Percentiles rank a stretch among this genome's conserved stretches.
Evolutionary conservation across 1,140 invertebrate species (phyloP).

Genomic region (Aphelenchoides besseyi): DNA sequence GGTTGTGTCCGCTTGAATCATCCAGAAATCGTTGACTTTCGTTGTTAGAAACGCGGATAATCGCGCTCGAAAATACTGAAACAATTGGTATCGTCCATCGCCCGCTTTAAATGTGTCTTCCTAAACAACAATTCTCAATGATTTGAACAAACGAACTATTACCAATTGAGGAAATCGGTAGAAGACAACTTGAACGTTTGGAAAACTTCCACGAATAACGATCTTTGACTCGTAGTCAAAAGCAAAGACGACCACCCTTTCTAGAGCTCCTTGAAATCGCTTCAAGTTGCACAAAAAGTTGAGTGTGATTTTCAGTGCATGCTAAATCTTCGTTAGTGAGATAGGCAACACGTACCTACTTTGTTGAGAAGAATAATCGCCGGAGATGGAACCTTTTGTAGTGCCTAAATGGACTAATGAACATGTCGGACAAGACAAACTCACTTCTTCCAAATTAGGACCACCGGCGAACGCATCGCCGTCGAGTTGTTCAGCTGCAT

Average conservation of each 20-base stretch:
- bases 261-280: slow-evolving; percentile 31
- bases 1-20: slow-evolving; percentile 53
- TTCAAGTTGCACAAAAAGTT: slow-evolving; percentile 47
- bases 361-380: slow-evolving; percentile 41
- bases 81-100: slow-evolving; percentile 48
- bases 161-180: slow-evolving; percentile 33
- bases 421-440: not conserved
- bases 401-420: slow-evolving; percentile 21
- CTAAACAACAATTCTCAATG: slow-evolving; percentile 1
- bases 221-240: slow-evolving; percentile 40
- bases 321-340: slow-evolving; percentile 27
- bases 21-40: slow-evolving; percentile 31
- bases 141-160: not conserved
- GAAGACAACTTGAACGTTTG: slow-evolving; percentile 31
- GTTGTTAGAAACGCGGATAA: slow-evolving; percentile 37
- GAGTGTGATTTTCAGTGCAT: slow-evolving; percentile 48
- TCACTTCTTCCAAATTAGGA: slow-evolving; percentile 3
- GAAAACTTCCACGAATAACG: slow-evolving; percentile 29
- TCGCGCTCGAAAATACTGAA: slow-evolving; percentile 48
- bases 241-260: slow-evolving; percentile 43
- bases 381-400: slow-evolving; percentile 27
- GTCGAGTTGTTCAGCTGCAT: not conserved
- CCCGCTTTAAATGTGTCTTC: slow-evolving; percentile 40
- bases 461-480: not conserved
- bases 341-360: slow-evolving; percentile 8